These are phyloP conservation scores for Leistus spinibarbis DNA, from an alignment of 2,888 invertebrate species.

Conservation along the genomic window DNA sequence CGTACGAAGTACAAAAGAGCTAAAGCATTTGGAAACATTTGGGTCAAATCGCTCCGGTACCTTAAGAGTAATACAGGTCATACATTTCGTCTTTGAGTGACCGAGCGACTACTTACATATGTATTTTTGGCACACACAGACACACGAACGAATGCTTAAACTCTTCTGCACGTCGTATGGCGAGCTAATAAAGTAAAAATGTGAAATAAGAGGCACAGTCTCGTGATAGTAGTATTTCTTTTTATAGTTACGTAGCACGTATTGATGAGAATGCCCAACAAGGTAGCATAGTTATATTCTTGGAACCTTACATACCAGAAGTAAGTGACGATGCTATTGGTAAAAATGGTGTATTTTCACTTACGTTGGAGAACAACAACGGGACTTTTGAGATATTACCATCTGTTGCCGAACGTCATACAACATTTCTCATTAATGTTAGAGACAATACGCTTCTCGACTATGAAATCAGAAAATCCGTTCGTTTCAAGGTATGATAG, in stretches of 20 bases:
- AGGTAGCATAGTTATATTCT: constrained; percentile 76
- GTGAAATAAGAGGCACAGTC: background rate
- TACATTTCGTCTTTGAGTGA: too few relatives aligned
- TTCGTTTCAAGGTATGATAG: constrained; percentile 70
- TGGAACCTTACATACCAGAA: constrained; percentile 72
- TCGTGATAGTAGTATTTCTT: background rate
- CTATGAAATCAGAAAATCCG: constrained; percentile 78
- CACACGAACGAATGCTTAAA: too few relatives aligned
- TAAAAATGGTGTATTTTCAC: constrained; percentile 82
- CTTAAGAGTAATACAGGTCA: too few relatives aligned
- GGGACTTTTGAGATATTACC: constrained; percentile 90
- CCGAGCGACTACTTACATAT: too few relatives aligned
- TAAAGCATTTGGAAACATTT: too few relatives aligned
- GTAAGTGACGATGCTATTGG: constrained; percentile 80
- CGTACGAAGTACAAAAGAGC: too few relatives aligned
- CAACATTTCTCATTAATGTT: constrained; percentile 82
- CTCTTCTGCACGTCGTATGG: too few relatives aligned
- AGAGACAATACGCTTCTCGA: constrained; percentile 82
- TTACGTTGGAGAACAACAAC: constrained; percentile 78
- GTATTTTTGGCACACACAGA: too few relatives aligned
- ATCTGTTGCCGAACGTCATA: constrained; percentile 77
- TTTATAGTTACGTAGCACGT: constrained; percentile 66
- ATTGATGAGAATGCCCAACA: constrained; percentile 82
- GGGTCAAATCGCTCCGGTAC: too few relatives aligned
- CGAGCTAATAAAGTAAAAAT: too few relatives aligned